Conservation (phyloP, 1,140 invertebrate genomes). For the Nasonia longicornis region DNA sequence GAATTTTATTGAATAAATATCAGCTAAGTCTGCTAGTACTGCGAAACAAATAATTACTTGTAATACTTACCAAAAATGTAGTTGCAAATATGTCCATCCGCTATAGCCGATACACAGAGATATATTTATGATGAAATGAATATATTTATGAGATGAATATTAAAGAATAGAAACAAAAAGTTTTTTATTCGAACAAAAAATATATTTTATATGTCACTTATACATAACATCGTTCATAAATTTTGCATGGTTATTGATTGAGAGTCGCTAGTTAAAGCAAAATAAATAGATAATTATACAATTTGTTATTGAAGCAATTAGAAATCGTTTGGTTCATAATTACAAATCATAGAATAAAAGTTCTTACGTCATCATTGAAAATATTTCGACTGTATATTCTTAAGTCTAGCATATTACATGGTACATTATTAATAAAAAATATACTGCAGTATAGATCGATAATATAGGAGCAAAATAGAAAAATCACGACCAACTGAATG, state of each 20-base stretch:
- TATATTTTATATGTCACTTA: slow-evolving; percentile 12
- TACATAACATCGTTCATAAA: slow-evolving; percentile 13
- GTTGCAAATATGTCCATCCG: too few species aligned
- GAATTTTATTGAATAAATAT: too few species aligned
- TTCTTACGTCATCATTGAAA: neutral
- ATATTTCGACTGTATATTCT: slow-evolving; percentile 15
- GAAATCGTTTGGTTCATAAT: too few species aligned
- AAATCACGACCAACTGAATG: neutral
- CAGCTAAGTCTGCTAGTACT: too few species aligned
- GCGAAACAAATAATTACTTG: too few species aligned
- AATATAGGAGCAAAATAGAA: neutral
- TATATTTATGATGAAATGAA: too few species aligned
- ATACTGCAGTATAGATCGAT: neutral
- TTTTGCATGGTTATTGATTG: slow-evolving; percentile 12
- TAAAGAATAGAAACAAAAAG: neutral
- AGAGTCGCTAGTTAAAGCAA: slow-evolving; percentile 7
- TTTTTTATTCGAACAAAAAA: neutral
- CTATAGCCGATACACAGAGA: too few species aligned
- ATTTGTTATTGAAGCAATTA: too few species aligned
- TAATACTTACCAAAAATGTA: too few species aligned
- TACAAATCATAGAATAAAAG: neutral
- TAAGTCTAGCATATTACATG: neutral
- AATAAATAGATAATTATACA: neutral
- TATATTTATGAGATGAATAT: neutral
- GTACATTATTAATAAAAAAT: neutral